Evolutionary conservation across 1,140 invertebrate genomes (phyloP).

Genomic region (Babylonia areolata): DNA sequence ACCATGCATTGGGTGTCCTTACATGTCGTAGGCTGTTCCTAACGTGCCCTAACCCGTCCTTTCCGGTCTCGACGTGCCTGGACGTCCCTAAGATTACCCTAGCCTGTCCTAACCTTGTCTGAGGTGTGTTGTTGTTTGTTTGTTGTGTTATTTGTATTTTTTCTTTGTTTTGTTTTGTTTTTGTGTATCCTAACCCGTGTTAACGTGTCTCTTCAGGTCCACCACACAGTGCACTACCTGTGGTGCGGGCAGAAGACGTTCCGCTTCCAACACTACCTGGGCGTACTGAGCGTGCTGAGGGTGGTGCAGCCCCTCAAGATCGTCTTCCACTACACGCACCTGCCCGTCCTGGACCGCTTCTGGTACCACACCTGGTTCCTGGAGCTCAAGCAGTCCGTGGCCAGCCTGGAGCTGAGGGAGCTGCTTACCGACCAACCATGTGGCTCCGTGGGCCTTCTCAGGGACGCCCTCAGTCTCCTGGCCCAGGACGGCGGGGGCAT

Average conservation of each 20-base stretch:
- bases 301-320: slow-evolving; percentile 37
- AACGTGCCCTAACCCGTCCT: too few species aligned
- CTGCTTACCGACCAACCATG: not conserved
- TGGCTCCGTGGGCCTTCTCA: not conserved
- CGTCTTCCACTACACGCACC: slow-evolving; percentile 41
- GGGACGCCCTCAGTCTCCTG: not conserved
- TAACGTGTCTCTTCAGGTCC: not conserved
- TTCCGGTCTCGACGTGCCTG: too few species aligned
- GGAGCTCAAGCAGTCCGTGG: slow-evolving; percentile 37
- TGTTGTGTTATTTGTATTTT: too few species aligned
- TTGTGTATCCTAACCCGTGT: too few species aligned
- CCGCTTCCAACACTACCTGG: slow-evolving; percentile 41
- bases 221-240: slow-evolving; percentile 41
- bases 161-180: too few species aligned
- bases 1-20: too few species aligned
- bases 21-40: too few species aligned
- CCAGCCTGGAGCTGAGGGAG: slow-evolving; percentile 10
- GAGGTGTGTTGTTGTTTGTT: too few species aligned
- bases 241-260: slow-evolving; percentile 47
- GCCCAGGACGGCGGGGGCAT: not conserved
- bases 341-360: slow-evolving; percentile 30
- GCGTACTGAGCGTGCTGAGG: slow-evolving; percentile 25
- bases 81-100: too few species aligned
- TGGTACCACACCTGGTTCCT: slow-evolving; percentile 46
- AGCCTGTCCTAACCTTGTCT: too few species aligned